These are phyloP conservation scores for Agrotis ipsilon DNA, from an alignment of 2,888 invertebrate genomes.

Conservation along the genomic window DNA sequence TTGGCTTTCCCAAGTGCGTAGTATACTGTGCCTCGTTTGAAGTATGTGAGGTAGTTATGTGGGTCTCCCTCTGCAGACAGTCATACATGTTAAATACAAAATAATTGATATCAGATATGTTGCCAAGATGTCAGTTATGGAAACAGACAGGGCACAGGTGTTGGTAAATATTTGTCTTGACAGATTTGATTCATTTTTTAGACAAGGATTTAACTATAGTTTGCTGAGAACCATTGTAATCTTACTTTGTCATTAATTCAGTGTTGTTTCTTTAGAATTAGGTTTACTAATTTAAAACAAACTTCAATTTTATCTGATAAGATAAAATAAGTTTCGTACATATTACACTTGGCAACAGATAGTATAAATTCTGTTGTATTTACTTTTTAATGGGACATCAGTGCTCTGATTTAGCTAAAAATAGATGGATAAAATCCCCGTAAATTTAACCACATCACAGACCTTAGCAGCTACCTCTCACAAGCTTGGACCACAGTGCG, in stretches of 20 bases:
- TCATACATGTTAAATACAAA: conserved; percentile 2
- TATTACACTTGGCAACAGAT: background rate
- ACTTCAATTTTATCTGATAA: conserved; percentile 30
- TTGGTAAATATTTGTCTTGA: no score
- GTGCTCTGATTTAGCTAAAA: background rate
- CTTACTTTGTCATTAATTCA: background rate
- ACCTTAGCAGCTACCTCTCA: background rate
- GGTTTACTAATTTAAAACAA: background rate
- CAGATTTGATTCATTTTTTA: background rate
- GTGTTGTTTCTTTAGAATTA: background rate
- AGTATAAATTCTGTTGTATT: background rate
- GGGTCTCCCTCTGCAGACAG: conserved; percentile 96
- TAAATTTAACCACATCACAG: conserved; percentile 1
- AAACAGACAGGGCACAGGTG: no score
- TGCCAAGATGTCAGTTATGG: conserved; percentile 37
- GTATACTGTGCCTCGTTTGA: conserved; percentile 98
- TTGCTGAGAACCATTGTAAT: background rate
- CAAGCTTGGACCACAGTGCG: background rate
- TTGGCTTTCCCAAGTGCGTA: conserved; percentile 98
- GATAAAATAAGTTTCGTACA: background rate
- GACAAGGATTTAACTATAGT: background rate
- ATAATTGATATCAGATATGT: background rate
- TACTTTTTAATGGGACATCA: background rate
- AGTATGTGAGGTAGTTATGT: conserved; percentile 98
- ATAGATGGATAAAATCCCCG: background rate